Evolutionary conservation across 1,140 invertebrate species (phyloP).

Genomic region (Orchestia grillus): DNA sequence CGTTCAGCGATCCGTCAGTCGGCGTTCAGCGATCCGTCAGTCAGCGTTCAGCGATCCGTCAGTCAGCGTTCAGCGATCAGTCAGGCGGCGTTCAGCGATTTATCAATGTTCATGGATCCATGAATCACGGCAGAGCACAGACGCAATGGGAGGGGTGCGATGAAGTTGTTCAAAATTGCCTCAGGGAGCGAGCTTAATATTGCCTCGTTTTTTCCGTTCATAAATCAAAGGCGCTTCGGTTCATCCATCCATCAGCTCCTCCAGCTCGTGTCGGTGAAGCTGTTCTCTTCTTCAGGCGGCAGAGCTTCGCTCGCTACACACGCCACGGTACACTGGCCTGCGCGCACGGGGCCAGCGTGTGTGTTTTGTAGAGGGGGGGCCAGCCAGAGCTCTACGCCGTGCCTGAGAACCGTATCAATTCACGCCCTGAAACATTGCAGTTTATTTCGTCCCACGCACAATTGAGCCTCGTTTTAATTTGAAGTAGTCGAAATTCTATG

Average conservation of each 20-base stretch:
- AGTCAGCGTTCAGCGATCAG: neutral
- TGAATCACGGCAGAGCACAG: neutral
- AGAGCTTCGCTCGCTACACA: neutral
- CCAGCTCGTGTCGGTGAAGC: neutral
- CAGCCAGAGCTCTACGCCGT: too few relatives aligned
- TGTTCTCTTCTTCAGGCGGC: neutral
- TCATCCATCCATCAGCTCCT: conserved; percentile 43
- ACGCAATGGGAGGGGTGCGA: neutral
- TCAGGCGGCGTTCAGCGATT: neutral
- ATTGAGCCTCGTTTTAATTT: too few relatives aligned
- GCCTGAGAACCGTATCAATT: too few relatives aligned
- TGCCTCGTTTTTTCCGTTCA: conserved; percentile 43
- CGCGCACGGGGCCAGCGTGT: too few relatives aligned
- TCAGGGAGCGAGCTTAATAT: conserved; percentile 21
- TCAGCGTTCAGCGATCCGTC: neutral
- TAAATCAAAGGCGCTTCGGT: conserved; percentile 37
- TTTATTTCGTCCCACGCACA: too few relatives aligned
- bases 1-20: neutral
- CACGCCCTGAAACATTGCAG: too few relatives aligned
- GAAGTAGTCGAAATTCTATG: too few relatives aligned
- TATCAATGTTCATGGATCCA: neutral
- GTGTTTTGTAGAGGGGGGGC: too few relatives aligned
- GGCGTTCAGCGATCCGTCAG: neutral
- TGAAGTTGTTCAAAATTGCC: conserved; percentile 48
- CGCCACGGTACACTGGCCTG: neutral